Evolutionary conservation across 2,797 vertebrate genomes (phyloP).

Genomic region (Rhynchotus rufescens): DNA sequence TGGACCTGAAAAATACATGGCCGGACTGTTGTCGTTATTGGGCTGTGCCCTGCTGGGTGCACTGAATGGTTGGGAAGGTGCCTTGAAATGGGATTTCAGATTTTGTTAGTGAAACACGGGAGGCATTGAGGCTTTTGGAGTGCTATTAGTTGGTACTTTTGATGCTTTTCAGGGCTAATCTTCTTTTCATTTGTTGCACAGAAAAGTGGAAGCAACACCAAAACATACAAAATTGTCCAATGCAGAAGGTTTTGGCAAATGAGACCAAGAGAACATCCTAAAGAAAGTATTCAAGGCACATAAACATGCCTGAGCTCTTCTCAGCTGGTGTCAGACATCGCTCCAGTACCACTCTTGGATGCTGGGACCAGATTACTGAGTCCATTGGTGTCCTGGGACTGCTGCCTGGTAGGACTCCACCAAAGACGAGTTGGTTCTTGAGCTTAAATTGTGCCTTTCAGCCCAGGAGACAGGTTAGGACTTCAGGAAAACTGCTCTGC

Average conservation of each 20-base stretch:
- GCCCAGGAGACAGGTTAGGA: not conserved
- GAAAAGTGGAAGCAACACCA: not conserved
- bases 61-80: not conserved
- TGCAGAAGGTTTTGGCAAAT: not conserved
- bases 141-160: not conserved
- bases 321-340: not conserved
- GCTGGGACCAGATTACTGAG: not conserved
- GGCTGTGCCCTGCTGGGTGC: not conserved
- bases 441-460: not conserved
- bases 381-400: not conserved
- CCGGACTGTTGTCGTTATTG: not conserved
- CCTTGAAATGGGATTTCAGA: not conserved
- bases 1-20: not conserved
- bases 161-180: not conserved
- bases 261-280: not conserved
- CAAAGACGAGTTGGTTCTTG: not conserved
- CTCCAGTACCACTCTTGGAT: not conserved
- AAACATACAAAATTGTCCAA: not conserved
- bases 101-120: not conserved
- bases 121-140: not conserved
- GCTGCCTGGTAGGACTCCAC: not conserved
- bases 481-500: not conserved
- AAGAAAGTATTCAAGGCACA: not conserved
- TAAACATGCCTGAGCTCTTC: not conserved
- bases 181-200: not conserved